Percentiles rank a stretch among this genome's conserved stretches.
phyloP scores from a whole-genome alignment of 2,797 vertebrate species.

The Perodicticus potto region DNA sequence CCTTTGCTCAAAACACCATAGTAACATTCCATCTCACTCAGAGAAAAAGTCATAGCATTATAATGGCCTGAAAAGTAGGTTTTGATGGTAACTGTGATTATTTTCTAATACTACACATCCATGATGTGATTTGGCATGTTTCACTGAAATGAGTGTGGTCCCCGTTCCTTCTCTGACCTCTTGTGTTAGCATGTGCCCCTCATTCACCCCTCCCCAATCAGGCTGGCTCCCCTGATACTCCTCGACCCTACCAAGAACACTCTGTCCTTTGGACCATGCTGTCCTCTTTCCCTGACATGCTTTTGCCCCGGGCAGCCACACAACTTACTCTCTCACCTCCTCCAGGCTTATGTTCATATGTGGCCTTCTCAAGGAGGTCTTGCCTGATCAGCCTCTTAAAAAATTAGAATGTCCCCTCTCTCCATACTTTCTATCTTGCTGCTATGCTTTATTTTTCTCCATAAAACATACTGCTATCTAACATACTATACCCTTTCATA shows the following conservation, averaged over 20 bases:
- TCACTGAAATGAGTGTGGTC: background rate
- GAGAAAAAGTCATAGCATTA: background rate
- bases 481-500: background rate
- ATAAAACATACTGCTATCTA: background rate
- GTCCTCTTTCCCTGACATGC: background rate
- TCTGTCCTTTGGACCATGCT: background rate
- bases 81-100: background rate
- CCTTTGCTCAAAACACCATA: background rate
- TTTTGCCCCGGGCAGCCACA: background rate
- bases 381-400: background rate
- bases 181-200: background rate
- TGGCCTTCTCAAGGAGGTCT: background rate
- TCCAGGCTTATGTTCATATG: background rate
- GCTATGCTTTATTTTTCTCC: background rate
- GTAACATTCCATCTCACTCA: background rate
- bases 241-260: background rate
- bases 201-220: background rate
- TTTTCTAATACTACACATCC: background rate
- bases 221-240: background rate
- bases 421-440: background rate
- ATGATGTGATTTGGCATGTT: background rate
- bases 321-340: background rate
- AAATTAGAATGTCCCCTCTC: background rate
- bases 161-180: background rate
- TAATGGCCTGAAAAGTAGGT: background rate